A percentile compares a stretch with the other conserved stretches of the same genome.
Evolutionary conservation across 2,888 invertebrate genomes (phyloP).

Genomic region (Trisateles emortualis): DNA sequence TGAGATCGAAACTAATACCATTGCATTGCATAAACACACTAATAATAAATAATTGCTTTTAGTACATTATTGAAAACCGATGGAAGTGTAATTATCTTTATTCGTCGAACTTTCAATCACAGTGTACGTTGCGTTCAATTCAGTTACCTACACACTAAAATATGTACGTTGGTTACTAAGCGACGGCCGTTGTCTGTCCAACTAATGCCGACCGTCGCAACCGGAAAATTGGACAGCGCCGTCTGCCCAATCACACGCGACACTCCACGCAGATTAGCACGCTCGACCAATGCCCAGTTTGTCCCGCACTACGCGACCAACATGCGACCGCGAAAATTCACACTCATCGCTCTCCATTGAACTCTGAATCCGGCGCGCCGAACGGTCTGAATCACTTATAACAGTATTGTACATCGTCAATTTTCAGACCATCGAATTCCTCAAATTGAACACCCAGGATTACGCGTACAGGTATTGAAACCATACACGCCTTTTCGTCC

Average conservation of each 20-base stretch:
- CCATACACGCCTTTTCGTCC: slow-evolving; percentile 70
- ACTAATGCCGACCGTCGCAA: slow-evolving; percentile 75
- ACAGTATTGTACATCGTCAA: slow-evolving; percentile 68
- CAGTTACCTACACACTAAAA: slow-evolving; percentile 55
- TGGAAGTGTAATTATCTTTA: slow-evolving; percentile 33
- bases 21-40: no score
- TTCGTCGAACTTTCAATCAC: slow-evolving; percentile 46
- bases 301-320: slow-evolving; percentile 58
- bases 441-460: slow-evolving; percentile 58
- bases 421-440: slow-evolving; percentile 48
- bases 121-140: slow-evolving; percentile 40
- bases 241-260: slow-evolving; percentile 85
- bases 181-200: slow-evolving; percentile 72
- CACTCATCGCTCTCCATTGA: slow-evolving; percentile 74
- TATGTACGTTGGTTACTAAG: slow-evolving; percentile 67
- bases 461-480: slow-evolving; percentile 66
- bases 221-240: slow-evolving; percentile 85
- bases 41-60: no score
- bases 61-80: not conserved
- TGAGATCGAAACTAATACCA: no score
- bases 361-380: slow-evolving; percentile 56
- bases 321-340: slow-evolving; percentile 65
- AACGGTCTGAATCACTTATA: slow-evolving; percentile 54
- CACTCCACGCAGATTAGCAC: slow-evolving; percentile 85
- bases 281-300: slow-evolving; percentile 73